Conservation (phyloP, 1,140 invertebrate genomes). For the Aphaenogaster ashmeadi region DNA sequence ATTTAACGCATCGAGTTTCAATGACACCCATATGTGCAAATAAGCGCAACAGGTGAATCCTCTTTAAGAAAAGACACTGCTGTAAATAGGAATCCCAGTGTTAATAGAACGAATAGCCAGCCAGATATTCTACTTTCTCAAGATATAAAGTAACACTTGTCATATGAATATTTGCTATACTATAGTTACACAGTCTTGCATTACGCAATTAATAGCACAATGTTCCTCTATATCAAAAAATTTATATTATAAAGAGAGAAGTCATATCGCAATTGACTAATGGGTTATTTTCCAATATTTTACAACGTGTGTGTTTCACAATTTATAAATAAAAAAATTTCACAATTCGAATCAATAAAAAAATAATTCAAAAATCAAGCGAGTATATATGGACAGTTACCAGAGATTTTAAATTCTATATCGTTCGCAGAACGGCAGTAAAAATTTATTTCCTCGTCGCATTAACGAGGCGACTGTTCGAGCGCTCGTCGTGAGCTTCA, state of each 20-base stretch:
- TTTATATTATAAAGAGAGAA: background rate
- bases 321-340: background rate
- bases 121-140: background rate
- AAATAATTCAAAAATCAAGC: background rate
- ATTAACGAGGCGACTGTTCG: background rate
- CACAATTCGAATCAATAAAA: background rate
- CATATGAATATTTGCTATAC: background rate
- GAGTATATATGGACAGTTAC: background rate
- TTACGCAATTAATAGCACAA: background rate
- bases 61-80: constrained; percentile 5
- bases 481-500: background rate
- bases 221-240: background rate
- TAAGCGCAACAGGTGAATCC: constrained; percentile 31
- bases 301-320: background rate
- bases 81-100: background rate
- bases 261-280: background rate
- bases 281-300: constrained; percentile 1
- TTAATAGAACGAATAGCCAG: constrained; percentile 16
- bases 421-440: background rate
- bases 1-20: constrained; percentile 20
- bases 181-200: background rate
- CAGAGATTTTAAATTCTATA: background rate
- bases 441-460: constrained; percentile 31
- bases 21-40: constrained; percentile 44
- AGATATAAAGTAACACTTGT: background rate